Base-by-base conservation (phyloP, 2,113 vertebrate species). In the Hylia prasina region DNA sequence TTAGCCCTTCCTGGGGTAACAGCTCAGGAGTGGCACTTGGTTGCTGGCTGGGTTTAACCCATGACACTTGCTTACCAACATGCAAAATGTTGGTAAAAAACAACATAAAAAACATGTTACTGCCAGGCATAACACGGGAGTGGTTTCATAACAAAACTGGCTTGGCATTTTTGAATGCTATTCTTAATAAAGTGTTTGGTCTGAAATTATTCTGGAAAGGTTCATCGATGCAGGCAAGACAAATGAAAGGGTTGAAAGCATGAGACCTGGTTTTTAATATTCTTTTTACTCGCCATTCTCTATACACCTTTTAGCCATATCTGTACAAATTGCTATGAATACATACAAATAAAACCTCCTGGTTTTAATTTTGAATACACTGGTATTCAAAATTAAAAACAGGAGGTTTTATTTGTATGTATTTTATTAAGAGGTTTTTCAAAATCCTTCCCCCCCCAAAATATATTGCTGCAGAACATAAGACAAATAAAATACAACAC, bases 121-220 rank as follows among this genome's bases (percentile, higher is more conserved):
- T 42, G 28, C 33, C 65, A 53, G 9, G 5, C 0, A 0, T 23
- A 81, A 81, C 47, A 37, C 11, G 33, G 39, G 10, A 5, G 9
- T 44, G 4, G 3, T 31, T 75, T 66, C 51, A 15, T 9, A 44
- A 28, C 15, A 53, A 50, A 71, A 71, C 18, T 50, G 28, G 11
- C 15, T 47, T 44, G 27, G 31, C 35, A 25, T n/a, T 61, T 91
- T 35, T 60, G 25, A 66, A 45, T 31, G 33, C 22, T 78, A 3
- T 12, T 84, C 33, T 81, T 57, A 56, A 45, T 17, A 17, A 39
- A 76, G 15, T 7, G 2, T 21, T 73, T 27, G 20, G 18, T 47
- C 22, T 47, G 21, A 54, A 85, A 45, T 78, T 50, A 53, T 54
- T 85, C 48, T 42, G 24, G 35, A 69, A 94, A 64, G 51, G 75